Evolutionary conservation across 2,888 invertebrate genomes (phyloP).

Genomic region (Pristionchus exspectatus): DNA sequence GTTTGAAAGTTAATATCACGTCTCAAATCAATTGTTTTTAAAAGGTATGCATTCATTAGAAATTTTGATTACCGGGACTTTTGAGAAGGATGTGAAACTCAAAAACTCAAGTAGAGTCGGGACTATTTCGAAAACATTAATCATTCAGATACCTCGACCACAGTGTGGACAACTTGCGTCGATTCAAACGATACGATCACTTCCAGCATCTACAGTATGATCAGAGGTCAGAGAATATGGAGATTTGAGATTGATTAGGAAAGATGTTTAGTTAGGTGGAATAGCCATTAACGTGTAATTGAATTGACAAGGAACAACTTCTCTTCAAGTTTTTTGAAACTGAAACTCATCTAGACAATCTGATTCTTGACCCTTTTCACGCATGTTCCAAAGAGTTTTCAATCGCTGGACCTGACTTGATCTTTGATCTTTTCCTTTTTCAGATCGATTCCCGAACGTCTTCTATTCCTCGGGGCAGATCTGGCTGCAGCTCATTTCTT

Average conservation of each 20-base stretch:
- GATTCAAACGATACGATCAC: slow-evolving; percentile 72
- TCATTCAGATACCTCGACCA: slow-evolving; percentile 73
- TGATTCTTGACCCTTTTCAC: no score
- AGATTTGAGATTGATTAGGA: neutral
- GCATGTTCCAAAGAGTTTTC: neutral
- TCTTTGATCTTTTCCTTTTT: neutral
- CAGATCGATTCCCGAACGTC: slow-evolving; percentile 78
- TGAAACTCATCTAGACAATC: neutral
- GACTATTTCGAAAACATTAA: no score
- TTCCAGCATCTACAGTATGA: slow-evolving; percentile 77
- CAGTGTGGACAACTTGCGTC: slow-evolving; percentile 73
- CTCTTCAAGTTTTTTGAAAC: neutral
- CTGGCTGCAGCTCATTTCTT: slow-evolving; percentile 92
- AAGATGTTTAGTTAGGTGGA: neutral
- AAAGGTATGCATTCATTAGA: no score
- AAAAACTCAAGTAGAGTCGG: no score
- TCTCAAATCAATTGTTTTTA: no score
- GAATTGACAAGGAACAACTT: neutral
- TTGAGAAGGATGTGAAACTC: neutral
- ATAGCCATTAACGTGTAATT: neutral
- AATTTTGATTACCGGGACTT: no score
- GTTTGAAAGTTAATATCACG: no score
- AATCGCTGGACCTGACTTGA: neutral
- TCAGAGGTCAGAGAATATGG: slow-evolving; percentile 68
- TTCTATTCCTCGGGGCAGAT: slow-evolving; percentile 85